These are phyloP conservation scores for Zapornia atra DNA, from an alignment of 2,113 vertebrate genomes.

Conservation along the genomic window DNA sequence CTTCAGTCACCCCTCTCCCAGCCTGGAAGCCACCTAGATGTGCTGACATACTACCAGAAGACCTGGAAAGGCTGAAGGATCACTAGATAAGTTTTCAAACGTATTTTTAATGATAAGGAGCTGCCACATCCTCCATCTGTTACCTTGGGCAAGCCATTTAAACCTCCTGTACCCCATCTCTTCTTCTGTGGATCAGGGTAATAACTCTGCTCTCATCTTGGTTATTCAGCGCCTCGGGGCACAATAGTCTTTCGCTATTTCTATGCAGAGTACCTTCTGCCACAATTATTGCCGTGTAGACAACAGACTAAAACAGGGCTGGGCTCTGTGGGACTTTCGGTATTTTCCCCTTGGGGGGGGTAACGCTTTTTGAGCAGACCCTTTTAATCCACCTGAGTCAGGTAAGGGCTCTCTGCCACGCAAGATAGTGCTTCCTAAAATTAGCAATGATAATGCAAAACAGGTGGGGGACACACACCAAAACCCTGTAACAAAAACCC, in stretches of 20 bases:
- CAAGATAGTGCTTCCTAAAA: background rate
- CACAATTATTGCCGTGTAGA: background rate
- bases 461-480: no score
- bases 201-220: constrained; percentile 18
- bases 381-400: constrained; percentile 9
- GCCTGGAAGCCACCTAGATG: background rate
- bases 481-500: background rate
- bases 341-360: background rate
- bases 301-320: background rate
- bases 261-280: background rate
- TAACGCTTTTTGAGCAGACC: background rate
- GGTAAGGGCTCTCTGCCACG: background rate
- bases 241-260: constrained; percentile 21
- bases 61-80: background rate
- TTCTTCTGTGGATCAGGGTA: background rate
- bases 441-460: background rate
- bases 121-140: background rate
- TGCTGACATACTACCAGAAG: background rate
- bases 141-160: constrained; percentile 42
- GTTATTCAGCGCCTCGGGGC: background rate
- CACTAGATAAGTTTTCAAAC: background rate
- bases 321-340: background rate
- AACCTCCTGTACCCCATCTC: background rate
- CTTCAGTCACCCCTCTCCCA: background rate
- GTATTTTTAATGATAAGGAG: background rate